phyloP scores from a whole-genome alignment of 2,113 vertebrate genomes.

The Hiodon tergisus region DNA sequence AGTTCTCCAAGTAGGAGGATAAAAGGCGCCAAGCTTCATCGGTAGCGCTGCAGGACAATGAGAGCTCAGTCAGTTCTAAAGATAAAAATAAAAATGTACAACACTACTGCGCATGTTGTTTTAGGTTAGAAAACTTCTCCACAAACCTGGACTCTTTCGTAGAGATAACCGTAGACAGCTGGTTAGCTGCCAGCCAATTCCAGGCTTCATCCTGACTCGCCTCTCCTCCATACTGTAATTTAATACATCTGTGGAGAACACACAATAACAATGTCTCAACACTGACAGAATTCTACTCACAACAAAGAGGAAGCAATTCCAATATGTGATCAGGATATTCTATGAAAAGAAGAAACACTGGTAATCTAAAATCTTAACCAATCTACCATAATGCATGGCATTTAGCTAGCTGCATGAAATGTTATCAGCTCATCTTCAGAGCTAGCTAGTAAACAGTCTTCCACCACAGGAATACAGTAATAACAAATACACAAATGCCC shows the following conservation, averaged over 20 bases:
- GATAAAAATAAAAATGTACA: not conserved
- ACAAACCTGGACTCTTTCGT: constrained; percentile 88
- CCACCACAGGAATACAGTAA: no score
- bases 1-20: constrained; percentile 74
- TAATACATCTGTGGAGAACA: constrained; percentile 73
- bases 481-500: no score
- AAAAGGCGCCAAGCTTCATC: constrained; percentile 92
- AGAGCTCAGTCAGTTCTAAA: constrained; percentile 7
- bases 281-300: no score
- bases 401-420: no score
- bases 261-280: not conserved
- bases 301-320: no score
- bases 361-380: no score
- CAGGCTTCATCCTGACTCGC: constrained; percentile 80
- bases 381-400: no score
- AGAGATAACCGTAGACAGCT: constrained; percentile 74
- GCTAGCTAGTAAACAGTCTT: no score
- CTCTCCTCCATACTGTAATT: constrained; percentile 82
- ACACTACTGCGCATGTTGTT: not conserved
- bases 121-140: no score
- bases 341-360: no score
- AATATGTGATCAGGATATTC: no score
- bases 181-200: constrained; percentile 89
- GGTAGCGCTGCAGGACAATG: constrained; percentile 66
- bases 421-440: no score